Evolutionary conservation across 1,140 invertebrate species (phyloP).

Genomic region (Euura lappo): DNA sequence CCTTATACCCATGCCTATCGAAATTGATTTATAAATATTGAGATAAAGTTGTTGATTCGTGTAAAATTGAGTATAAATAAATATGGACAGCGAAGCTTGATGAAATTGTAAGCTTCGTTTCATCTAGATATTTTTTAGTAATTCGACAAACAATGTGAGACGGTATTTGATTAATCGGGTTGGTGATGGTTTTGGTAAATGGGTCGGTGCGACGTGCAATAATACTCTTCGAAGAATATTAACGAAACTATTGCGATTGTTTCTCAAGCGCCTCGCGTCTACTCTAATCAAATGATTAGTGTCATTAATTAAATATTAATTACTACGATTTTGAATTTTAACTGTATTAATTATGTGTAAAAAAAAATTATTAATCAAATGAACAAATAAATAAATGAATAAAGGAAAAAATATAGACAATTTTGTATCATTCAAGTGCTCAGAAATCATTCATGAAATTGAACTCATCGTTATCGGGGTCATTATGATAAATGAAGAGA

Average conservation of each 20-base stretch:
- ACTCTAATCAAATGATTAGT: no score
- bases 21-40: no score
- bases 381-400: neutral
- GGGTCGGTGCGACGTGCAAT: slow-evolving; percentile 14
- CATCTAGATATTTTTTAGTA: neutral
- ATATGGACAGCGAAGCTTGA: no score
- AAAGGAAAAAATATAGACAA: neutral
- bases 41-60: no score
- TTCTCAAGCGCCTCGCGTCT: neutral
- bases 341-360: neutral
- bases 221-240: neutral
- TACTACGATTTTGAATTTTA: neutral
- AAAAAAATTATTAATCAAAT: neutral
- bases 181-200: slow-evolving; percentile 12
- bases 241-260: neutral
- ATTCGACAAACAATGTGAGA: neutral
- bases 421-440: neutral
- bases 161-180: neutral
- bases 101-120: neutral
- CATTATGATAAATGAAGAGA: no score
- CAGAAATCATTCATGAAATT: neutral
- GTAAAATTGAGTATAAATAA: no score
- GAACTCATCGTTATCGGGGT: neutral
- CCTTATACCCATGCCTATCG: no score
- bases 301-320: no score